phyloP scores from a whole-genome alignment of 2,888 invertebrate species.

The Masnerella sp. region DNA sequence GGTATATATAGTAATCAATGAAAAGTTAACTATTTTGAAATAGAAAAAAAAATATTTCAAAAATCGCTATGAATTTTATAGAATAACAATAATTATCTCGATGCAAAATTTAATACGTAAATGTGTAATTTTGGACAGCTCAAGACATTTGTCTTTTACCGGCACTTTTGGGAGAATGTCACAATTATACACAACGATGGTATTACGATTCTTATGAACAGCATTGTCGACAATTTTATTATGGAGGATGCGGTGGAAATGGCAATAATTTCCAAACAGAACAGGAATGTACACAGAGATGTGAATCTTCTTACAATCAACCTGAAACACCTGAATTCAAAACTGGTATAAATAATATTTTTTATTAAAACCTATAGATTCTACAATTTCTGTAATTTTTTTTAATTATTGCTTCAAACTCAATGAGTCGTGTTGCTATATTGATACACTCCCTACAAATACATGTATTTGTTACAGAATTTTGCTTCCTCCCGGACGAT shows the following conservation, averaged over 20 bases:
- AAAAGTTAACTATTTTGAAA: too few relatives aligned
- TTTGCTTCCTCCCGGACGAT: constrained; percentile 84
- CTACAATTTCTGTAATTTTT: too few relatives aligned
- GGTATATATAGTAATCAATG: too few relatives aligned
- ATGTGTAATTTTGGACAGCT: constrained; percentile 74
- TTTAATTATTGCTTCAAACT: too few relatives aligned
- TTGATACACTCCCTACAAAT: too few relatives aligned
- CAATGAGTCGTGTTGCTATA: too few relatives aligned
- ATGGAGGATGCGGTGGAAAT: constrained; percentile 95
- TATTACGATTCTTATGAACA: constrained; percentile 88
- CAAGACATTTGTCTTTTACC: constrained; percentile 87
- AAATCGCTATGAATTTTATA: too few relatives aligned
- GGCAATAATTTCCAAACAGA: constrained; percentile 88
- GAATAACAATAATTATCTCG: too few relatives aligned
- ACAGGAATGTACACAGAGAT: constrained; percentile 83
- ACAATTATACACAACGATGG: constrained; percentile 87
- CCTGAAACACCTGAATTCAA: constrained; percentile 72
- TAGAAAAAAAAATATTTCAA: too few relatives aligned
- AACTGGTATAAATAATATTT: too few relatives aligned
- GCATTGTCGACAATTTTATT: constrained; percentile 89
- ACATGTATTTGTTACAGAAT: too few relatives aligned
- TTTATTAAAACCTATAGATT: too few relatives aligned
- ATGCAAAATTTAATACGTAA: constrained; percentile 6
- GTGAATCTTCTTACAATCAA: constrained; percentile 79
- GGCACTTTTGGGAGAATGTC: constrained; percentile 87